A percentile compares a stretch with the other conserved stretches of the same genome.
These are phyloP conservation scores for Microcebus murinus DNA, from an alignment of 2,113 vertebrate genomes.

Conservation along the genomic window DNA sequence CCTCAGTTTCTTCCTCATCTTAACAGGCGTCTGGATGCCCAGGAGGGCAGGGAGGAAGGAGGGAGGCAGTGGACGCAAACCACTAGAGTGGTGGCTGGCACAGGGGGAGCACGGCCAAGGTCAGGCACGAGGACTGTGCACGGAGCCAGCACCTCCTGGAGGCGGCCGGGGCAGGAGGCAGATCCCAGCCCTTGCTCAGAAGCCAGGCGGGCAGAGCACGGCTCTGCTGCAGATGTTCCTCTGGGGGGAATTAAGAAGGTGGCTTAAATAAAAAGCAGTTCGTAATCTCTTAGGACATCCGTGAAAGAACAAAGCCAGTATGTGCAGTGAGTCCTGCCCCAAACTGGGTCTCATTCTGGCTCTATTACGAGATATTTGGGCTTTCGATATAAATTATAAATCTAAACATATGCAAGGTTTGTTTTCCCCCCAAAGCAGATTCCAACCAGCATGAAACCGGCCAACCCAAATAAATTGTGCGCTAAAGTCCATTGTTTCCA, in stretches of 20 bases:
- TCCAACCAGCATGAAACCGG: constrained; percentile 77
- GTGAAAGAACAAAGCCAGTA: neutral
- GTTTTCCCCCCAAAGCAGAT: constrained; percentile 77
- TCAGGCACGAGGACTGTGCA: neutral
- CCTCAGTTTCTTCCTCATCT: neutral
- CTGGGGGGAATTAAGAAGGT: neutral
- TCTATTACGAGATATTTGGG: constrained; percentile 75
- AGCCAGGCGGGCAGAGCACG: fast-evolving
- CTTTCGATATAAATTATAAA: constrained; percentile 79
- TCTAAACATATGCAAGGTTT: constrained; percentile 81
- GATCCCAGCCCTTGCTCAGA: neutral
- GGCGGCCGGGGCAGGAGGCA: neutral
- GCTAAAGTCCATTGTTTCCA: constrained; percentile 80
- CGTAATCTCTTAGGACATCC: neutral
- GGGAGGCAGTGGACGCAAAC: fast-evolving
- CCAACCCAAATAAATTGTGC: constrained; percentile 83
- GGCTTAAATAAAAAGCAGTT: neutral
- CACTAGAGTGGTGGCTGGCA: fast-evolving
- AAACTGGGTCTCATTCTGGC: constrained; percentile 49
- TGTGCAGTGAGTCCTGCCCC: neutral
- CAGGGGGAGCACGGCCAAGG: fast-evolving
- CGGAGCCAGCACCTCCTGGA: neutral
- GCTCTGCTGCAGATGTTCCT: neutral
- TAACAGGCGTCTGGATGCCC: fast-evolving
- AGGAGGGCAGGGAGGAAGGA: neutral